Base-by-base conservation (phyloP, 2,888 invertebrate genomes). In the Zaprionus obscuricornis region DNA sequence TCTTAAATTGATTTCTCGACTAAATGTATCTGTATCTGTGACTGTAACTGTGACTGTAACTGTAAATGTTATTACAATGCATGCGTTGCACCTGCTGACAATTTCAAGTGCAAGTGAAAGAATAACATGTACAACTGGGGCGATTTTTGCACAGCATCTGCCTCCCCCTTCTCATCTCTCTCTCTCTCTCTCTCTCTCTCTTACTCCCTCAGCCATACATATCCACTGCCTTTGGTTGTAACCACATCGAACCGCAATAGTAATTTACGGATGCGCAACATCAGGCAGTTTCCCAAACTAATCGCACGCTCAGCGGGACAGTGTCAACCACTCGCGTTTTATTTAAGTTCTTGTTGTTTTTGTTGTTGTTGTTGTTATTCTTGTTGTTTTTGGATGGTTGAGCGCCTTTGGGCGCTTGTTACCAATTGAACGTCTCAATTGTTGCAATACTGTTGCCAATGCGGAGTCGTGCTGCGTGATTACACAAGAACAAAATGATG, bases 11-110 rank as follows among this genome's bases (percentile, higher is more conserved):
- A n/a, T n/a, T n/a, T n/a, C n/a, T 29, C 47, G 47, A 47, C n/a
- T 52, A 11, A 22, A 26, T 55, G 54, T 45, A 39, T 22, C 42
- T 58, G 51, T 43, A 22, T 20, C 40, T 29, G 13, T 16, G 2
- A 20, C 40, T 34, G 27, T 59, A n/a, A n/a, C n/a, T n/a, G n/a
- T n/a, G n/a, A n/a, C 51, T 51, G 64, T 71, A 26, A 31, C 60
- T 56, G 56, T 62, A 36, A 33, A 46, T 83, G 70, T 78, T 88
- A 72, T 88, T 87, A 67, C 71, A 86, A 45, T 57, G 85, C 85
- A 82, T 76, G 49, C 55, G 55, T 58, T 82, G 85, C 89, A 89
- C 89, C 89, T 89, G 89, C 89, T 89, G 89, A 88, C 89, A 89
- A 89, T 88, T 88, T 89, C 83, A 88, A 89, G 89, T 89, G 88